Evolutionary conservation across 1,140 invertebrate species (phyloP).

Genomic region (Condylostylus longicornis): DNA sequence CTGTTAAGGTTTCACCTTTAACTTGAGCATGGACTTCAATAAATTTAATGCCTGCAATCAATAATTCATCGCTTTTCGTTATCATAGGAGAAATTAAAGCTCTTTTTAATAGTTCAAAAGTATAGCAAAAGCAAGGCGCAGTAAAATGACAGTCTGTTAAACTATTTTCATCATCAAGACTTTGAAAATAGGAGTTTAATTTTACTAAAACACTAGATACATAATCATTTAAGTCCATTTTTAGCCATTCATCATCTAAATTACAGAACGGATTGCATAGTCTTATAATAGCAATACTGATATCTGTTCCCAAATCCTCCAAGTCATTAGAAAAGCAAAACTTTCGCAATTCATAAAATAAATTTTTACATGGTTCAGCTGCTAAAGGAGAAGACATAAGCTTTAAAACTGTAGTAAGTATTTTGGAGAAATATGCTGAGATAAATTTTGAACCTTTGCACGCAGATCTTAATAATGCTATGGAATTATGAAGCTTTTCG

Average conservation of each 20-base stretch:
- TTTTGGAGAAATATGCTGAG: conserved; percentile 44
- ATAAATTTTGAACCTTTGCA: conserved; percentile 41
- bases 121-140: conserved; percentile 64
- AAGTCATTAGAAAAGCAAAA: conserved; percentile 36
- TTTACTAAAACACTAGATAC: conserved; percentile 11
- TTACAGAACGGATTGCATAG: conserved; percentile 62
- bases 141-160: too few relatives aligned
- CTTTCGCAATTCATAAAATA: conserved; percentile 42
- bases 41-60: conserved; percentile 49
- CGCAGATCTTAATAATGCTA: conserved; percentile 47
- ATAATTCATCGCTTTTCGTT: conserved; percentile 38
- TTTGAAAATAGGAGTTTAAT: conserved; percentile 7
- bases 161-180: conserved; percentile 16
- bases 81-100: conserved; percentile 37
- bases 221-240: conserved; percentile 43
- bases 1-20: conserved; percentile 31
- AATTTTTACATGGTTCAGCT: conserved; percentile 43
- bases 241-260: conserved; percentile 60
- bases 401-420: conserved; percentile 45
- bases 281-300: conserved; percentile 52
- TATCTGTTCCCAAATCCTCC: conserved; percentile 36
- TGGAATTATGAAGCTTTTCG: conserved; percentile 40
- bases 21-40: conserved; percentile 56
- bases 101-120: conserved; percentile 62
- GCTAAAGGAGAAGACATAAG: conserved; percentile 53